Percentiles rank a stretch among this genome's conserved stretches.
These are phyloP conservation scores for Lathronympha strigana DNA, from an alignment of 2,888 invertebrate genomes.

Conservation along the genomic window DNA sequence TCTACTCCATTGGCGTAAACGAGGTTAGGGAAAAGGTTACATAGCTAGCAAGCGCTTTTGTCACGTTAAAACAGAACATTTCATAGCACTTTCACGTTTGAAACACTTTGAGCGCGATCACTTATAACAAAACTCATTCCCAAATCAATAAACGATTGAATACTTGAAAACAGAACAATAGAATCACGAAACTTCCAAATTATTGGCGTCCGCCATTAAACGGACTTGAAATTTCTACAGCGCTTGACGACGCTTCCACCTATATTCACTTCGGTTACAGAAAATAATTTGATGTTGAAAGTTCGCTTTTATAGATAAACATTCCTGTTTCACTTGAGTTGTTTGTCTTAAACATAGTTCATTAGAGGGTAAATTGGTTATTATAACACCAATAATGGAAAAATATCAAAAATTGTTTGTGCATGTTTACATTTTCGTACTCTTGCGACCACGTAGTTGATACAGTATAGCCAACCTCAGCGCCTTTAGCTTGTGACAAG, in stretches of 20 bases:
- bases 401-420: conserved; percentile 62
- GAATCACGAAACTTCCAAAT: conserved; percentile 83
- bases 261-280: conserved; percentile 80
- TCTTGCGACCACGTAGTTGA: conserved; percentile 80
- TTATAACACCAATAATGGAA: conserved; percentile 51
- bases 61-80: conserved; percentile 79
- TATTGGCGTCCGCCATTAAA: conserved; percentile 84
- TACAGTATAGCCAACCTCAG: conserved; percentile 69
- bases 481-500: conserved; percentile 54
- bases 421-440: conserved; percentile 81
- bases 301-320: conserved; percentile 42
- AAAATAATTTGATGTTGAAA: conserved; percentile 63
- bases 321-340: conserved; percentile 38
- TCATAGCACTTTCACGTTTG: conserved; percentile 78
- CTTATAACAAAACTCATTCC: conserved; percentile 72
- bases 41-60: conserved; percentile 85
- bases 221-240: conserved; percentile 78
- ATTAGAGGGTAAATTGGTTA: conserved; percentile 40
- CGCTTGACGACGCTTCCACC: conserved; percentile 82
- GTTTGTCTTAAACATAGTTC: conserved; percentile 41
- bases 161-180: conserved; percentile 80
- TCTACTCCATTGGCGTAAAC: conserved; percentile 90
- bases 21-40: conserved; percentile 91
- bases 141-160: conserved; percentile 62
- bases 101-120: conserved; percentile 70